Conservation (phyloP, 2,888 invertebrate genomes). For the Amblyteles armatorius region DNA sequence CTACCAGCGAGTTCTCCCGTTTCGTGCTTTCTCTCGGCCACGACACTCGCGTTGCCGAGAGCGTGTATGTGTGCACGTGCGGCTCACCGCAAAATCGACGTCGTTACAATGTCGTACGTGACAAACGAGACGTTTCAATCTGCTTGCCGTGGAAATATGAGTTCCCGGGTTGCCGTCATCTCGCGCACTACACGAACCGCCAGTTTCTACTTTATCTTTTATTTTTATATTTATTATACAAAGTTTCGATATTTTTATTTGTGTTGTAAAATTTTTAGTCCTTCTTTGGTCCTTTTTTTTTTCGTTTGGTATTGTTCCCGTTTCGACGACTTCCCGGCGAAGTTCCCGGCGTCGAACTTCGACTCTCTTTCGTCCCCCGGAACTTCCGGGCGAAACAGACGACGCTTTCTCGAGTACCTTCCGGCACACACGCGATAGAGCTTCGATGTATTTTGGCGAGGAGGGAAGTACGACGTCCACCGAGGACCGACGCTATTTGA, state of each 20-base stretch:
- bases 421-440: background rate
- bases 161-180: slow-evolving; percentile 8
- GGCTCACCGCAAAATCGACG: slow-evolving; percentile 54
- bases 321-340: slow-evolving; percentile 7
- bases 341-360: slow-evolving; percentile 18
- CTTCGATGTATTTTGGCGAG: slow-evolving; percentile 5
- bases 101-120: slow-evolving; percentile 62
- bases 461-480: background rate
- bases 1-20: slow-evolving; percentile 13
- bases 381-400: background rate
- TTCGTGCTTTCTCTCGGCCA: slow-evolving; percentile 11
- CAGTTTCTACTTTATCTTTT: background rate
- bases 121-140: slow-evolving; percentile 56
- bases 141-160: slow-evolving; percentile 19
- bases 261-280: background rate
- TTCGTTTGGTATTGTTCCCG: background rate
- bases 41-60: background rate
- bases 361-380: slow-evolving; percentile 16
- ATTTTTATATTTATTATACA: background rate
- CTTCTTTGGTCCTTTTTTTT: background rate
- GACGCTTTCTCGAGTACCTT: background rate
- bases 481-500: slow-evolving; percentile 54
- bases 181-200: slow-evolving; percentile 14
- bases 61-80: slow-evolving; percentile 6
- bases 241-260: background rate